These are phyloP conservation scores for Phrynocephalus guinanensis DNA, from an alignment of 2,797 vertebrate genomes.

Conservation along the genomic window DNA sequence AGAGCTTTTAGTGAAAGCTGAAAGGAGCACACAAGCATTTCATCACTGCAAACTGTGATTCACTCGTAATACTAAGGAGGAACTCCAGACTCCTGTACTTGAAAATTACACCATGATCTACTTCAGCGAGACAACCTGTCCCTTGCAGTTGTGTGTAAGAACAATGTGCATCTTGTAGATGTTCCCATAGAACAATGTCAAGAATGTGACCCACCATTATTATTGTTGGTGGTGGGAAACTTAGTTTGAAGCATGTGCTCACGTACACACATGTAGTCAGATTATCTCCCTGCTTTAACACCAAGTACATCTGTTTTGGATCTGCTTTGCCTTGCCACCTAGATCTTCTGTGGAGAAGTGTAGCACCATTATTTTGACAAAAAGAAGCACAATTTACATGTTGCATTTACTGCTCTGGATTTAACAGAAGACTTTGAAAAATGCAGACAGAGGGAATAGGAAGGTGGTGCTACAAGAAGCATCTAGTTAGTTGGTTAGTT, in stretches of 20 bases:
- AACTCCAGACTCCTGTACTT: background rate
- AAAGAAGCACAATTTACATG: background rate
- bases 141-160: conserved; percentile 30
- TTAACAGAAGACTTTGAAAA: background rate
- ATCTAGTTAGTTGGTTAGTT: too few relatives aligned
- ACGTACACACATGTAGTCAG: too few relatives aligned
- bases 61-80: background rate
- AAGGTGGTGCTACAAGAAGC: background rate
- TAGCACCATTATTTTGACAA: background rate
- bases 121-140: conserved; percentile 34
- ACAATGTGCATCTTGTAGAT: conserved; percentile 21
- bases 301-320: too few relatives aligned
- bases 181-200: background rate
- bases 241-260: background rate
- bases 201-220: background rate
- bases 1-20: conserved; percentile 49
- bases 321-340: background rate
- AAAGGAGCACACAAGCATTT: conserved; percentile 47
- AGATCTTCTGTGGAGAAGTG: background rate
- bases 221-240: background rate
- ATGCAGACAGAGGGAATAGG: background rate
- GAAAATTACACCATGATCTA: conserved; percentile 2
- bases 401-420: background rate
- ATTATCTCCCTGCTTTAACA: background rate
- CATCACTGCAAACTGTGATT: background rate